These are phyloP conservation scores for Notiomystis cincta DNA, from an alignment of 2,113 vertebrate species.

Conservation along the genomic window DNA sequence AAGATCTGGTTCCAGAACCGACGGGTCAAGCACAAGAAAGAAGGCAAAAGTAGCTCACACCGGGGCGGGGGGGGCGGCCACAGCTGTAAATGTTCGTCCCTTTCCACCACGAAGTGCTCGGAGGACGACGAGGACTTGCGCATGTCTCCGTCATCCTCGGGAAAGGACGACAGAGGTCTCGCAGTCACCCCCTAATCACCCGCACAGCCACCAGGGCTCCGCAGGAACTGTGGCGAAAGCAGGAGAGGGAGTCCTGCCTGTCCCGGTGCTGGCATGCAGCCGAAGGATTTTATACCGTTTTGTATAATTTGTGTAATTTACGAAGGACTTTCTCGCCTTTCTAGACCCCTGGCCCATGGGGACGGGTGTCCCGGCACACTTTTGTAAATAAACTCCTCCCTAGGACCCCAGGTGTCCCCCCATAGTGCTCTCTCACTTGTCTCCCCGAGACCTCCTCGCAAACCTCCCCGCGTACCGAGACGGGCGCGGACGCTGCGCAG, in stretches of 20 bases:
- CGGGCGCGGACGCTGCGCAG: not conserved
- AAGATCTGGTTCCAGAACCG: constrained; percentile 99
- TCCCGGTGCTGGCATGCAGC: not conserved
- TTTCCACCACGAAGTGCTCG: constrained; percentile 85
- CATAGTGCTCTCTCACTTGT: not conserved
- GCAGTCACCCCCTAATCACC: constrained; percentile 80
- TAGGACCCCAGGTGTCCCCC: not conserved
- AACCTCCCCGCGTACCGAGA: not conserved
- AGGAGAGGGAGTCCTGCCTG: not conserved
- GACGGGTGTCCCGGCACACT: not conserved
- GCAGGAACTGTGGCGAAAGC: constrained; percentile 9
- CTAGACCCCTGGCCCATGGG: not conserved
- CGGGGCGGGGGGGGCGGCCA: constrained; percentile 72
- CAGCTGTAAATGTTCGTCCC: constrained; percentile 91
- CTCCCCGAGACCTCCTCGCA: not conserved
- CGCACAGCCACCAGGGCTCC: not conserved
- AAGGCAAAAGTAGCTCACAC: constrained; percentile 88
- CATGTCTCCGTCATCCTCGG: constrained; percentile 92
- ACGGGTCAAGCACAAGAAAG: constrained; percentile 98
- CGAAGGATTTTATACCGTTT: constrained; percentile 56
- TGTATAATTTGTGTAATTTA: constrained; percentile 51
- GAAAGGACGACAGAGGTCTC: constrained; percentile 92
- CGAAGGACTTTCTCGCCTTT: constrained; percentile 5
- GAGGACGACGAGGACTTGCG: constrained; percentile 92
- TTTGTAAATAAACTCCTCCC: constrained; percentile 43